Percentiles rank a stretch among this genome's conserved stretches.
These are phyloP conservation scores for Rhynchonycteris naso DNA, from an alignment of 2,797 vertebrate species.

Conservation along the genomic window DNA sequence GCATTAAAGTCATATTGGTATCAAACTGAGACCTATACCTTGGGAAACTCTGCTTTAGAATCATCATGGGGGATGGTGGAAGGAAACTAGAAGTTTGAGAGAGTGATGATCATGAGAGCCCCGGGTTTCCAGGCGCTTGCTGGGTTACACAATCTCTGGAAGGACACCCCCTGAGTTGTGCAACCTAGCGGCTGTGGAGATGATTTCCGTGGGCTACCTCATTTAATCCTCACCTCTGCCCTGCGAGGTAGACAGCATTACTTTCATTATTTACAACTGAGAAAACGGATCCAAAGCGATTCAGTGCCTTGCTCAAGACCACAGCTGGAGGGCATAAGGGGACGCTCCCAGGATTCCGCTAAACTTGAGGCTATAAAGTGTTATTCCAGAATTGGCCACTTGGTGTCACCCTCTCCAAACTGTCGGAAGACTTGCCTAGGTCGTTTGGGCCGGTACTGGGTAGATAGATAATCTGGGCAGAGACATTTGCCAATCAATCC, in stretches of 20 bases:
- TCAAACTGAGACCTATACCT: neutral
- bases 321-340: neutral
- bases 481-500: neutral
- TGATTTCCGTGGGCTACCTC: neutral
- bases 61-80: neutral
- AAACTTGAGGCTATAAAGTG: neutral
- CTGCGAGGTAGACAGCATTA: neutral
- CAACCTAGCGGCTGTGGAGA: neutral
- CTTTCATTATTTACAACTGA: neutral
- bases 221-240: neutral
- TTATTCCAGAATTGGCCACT: conserved; percentile 13
- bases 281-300: neutral
- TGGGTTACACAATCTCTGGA: neutral
- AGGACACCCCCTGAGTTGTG: neutral
- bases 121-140: fast-evolving
- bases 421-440: neutral
- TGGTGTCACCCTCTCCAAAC: conserved; percentile 70
- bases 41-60: neutral
- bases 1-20: too few species aligned
- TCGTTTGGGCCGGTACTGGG: fast-evolving
- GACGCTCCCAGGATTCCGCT: fast-evolving
- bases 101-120: neutral
- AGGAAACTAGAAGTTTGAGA: neutral
- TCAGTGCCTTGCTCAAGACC: neutral
- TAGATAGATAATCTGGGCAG: neutral